Percentiles rank a stretch among this genome's conserved stretches.
These are phyloP conservation scores for Perodicticus potto DNA, from an alignment of 2,797 vertebrate species.

Conservation along the genomic window DNA sequence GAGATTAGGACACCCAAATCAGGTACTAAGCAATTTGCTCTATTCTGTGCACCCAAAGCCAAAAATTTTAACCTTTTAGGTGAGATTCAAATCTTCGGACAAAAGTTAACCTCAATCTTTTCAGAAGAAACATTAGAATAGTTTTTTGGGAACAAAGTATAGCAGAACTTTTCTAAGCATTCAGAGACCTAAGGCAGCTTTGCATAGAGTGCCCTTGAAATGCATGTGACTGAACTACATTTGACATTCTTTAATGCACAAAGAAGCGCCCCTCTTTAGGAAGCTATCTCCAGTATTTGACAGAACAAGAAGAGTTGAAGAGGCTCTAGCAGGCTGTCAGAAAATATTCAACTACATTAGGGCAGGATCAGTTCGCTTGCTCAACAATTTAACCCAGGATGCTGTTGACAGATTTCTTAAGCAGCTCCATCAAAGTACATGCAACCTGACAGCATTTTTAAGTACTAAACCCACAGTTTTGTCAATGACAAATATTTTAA, in stretches of 20 bases:
- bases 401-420: constrained; percentile 78
- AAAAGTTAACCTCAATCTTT: constrained; percentile 16
- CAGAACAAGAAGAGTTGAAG: constrained; percentile 75
- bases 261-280: constrained; percentile 62
- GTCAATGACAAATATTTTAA: constrained; percentile 77
- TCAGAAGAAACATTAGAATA: constrained; percentile 57
- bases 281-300: constrained; percentile 72
- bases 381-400: constrained; percentile 71
- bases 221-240: constrained; percentile 31
- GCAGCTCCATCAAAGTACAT: constrained; percentile 70
- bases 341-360: constrained; percentile 74
- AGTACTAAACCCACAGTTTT: constrained; percentile 69
- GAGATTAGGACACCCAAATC: not conserved
- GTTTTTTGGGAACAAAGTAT: constrained; percentile 45
- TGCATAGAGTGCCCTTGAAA: constrained; percentile 68
- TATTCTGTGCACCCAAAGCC: not conserved
- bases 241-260: constrained; percentile 67
- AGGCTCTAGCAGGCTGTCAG: constrained; percentile 76
- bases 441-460: constrained; percentile 77
- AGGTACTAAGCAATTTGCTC: not conserved
- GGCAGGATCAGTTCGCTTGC: constrained; percentile 61
- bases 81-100: constrained; percentile 33
- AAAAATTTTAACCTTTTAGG: constrained; percentile 1
- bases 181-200: constrained; percentile 51
- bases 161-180: constrained; percentile 58